These are phyloP conservation scores for Zingel zingel DNA, from an alignment of 2,113 vertebrate species.

Conservation along the genomic window DNA sequence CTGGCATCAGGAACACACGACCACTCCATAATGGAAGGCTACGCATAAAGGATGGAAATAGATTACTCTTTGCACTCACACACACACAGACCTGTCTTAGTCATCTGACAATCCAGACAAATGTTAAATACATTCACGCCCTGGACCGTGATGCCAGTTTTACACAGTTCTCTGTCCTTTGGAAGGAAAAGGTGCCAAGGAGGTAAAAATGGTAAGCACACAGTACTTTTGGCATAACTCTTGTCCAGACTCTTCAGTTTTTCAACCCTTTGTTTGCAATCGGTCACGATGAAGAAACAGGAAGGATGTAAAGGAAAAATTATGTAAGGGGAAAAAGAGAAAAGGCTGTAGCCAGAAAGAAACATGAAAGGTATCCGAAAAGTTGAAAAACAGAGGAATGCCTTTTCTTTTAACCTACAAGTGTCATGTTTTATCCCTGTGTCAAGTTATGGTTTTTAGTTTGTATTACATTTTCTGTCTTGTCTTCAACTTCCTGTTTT, in stretches of 20 bases:
- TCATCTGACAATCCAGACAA: not conserved
- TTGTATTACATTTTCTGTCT: too few relatives aligned
- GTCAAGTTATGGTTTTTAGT: too few relatives aligned
- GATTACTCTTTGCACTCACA: not conserved
- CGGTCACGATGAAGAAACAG: not conserved
- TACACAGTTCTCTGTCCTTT: not conserved
- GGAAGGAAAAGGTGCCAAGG: slow-evolving; percentile 1
- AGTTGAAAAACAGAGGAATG: slow-evolving; percentile 26
- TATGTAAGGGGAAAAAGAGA: not conserved
- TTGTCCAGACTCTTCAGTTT: slow-evolving; percentile 17
- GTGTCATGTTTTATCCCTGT: too few relatives aligned
- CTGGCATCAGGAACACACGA: slow-evolving; percentile 6
- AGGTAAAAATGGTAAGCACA: slow-evolving; percentile 7
- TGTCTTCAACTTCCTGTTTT: too few relatives aligned
- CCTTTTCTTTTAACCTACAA: slow-evolving; percentile 19
- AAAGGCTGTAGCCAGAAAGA: slow-evolving; percentile 18
- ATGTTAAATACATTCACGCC: not conserved
- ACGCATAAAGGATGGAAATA: not conserved
- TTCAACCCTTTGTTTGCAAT: slow-evolving; percentile 43
- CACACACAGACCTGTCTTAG: not conserved
- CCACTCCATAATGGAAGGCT: not conserved
- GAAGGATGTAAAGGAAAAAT: not conserved
- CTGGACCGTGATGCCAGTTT: not conserved
- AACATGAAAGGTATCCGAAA: not conserved
- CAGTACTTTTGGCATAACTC: slow-evolving; percentile 28